Conservation (phyloP, 2,888 invertebrate genomes). For the Agrochola lota region DNA sequence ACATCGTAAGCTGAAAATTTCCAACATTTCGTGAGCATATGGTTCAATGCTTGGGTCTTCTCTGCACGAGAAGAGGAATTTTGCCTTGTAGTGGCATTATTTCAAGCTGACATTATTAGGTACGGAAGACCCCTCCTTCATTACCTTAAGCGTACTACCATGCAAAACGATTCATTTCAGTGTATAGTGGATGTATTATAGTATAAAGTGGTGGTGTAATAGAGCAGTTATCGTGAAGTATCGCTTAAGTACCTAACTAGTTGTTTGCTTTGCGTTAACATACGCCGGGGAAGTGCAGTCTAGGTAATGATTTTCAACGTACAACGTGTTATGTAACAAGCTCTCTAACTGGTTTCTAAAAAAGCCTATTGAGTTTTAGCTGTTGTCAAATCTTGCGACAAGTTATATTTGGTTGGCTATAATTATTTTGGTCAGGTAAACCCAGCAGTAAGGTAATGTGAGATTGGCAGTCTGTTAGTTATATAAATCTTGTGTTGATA, state of each 20-base stretch:
- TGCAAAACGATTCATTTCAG: constrained; percentile 28
- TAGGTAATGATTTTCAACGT: constrained; percentile 33
- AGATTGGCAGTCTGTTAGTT: not conserved
- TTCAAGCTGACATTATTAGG: not conserved
- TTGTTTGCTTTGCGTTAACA: constrained; percentile 42
- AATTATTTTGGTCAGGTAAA: not conserved
- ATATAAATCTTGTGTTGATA: not conserved
- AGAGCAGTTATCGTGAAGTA: constrained; percentile 50
- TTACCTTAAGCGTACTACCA: not conserved
- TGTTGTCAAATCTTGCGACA: constrained; percentile 1
- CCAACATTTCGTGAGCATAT: not conserved
- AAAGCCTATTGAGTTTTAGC: not conserved
- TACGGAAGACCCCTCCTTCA: not conserved
- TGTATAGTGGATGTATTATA: constrained; percentile 22
- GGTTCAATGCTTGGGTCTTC: not conserved
- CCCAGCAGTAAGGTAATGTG: not conserved
- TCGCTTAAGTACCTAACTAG: constrained; percentile 24
- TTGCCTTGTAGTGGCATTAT: not conserved
- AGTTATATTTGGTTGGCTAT: not conserved
- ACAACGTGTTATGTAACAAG: constrained; percentile 2
- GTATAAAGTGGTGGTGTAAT: constrained; percentile 32
- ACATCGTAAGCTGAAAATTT: not conserved
- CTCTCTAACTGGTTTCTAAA: not conserved
- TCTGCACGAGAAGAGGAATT: not conserved
- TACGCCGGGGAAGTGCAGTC: constrained; percentile 16